These are phyloP conservation scores for Leptatherina wallacei DNA, from an alignment of 2,797 vertebrate genomes.

Conservation along the genomic window DNA sequence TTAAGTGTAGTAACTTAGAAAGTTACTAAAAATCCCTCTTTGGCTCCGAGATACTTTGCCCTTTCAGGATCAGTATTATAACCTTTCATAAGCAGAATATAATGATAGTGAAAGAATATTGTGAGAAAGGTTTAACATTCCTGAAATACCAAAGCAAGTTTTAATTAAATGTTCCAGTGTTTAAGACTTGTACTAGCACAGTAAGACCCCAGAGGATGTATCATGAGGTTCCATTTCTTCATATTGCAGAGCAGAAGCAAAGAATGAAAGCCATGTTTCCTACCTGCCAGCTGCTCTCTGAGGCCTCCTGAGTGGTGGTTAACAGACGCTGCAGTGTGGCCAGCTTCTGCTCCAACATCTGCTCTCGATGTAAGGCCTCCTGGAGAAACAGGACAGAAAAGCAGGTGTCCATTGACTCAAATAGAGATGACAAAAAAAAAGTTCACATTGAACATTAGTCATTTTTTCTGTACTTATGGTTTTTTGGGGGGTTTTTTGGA, in stretches of 20 bases:
- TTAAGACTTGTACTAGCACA: not conserved
- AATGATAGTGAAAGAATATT: not conserved
- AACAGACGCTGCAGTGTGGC: slow-evolving; percentile 96
- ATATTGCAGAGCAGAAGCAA: not conserved
- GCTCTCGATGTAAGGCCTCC: slow-evolving; percentile 99
- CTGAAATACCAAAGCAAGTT: not conserved
- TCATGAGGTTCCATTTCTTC: not conserved
- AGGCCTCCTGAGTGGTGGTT: slow-evolving; percentile 96
- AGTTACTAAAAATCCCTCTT: no score
- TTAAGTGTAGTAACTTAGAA: no score
- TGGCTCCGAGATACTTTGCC: no score
- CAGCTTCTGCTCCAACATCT: slow-evolving; percentile 99
- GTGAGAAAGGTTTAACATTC: not conserved
- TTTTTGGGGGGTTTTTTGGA: no score
- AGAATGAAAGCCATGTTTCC: not conserved
- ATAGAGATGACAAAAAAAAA: no score
- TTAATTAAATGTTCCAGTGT: not conserved
- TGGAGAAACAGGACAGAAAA: slow-evolving; percentile 61
- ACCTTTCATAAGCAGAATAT: not conserved
- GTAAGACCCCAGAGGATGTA: not conserved
- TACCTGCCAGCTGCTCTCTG: slow-evolving; percentile 99
- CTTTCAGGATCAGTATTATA: not conserved
- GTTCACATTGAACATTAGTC: no score
- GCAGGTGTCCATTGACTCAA: not conserved
- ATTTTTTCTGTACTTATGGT: not conserved